These are phyloP conservation scores for Girardinus metallicus DNA, from an alignment of 2,797 vertebrate genomes.

Conservation along the genomic window DNA sequence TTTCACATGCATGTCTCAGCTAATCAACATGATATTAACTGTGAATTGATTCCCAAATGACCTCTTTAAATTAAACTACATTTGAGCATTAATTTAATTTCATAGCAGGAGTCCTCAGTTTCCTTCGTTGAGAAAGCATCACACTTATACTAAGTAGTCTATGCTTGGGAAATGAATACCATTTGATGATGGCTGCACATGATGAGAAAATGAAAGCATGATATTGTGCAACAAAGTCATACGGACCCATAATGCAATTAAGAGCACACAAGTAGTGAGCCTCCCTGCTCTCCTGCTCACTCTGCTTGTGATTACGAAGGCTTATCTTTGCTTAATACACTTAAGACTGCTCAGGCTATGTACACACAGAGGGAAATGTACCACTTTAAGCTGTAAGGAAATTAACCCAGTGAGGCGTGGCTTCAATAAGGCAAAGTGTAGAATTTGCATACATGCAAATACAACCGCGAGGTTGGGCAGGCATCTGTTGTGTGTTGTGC, in stretches of 20 bases:
- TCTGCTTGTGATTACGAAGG: constrained; percentile 24
- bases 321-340: constrained; percentile 20
- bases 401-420: constrained; percentile 61
- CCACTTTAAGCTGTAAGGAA: constrained; percentile 37
- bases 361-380: background rate
- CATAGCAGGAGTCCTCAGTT: constrained; percentile 13
- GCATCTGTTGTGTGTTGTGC: background rate
- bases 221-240: constrained; percentile 40
- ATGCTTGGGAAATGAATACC: constrained; percentile 55
- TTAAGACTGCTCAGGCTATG: background rate
- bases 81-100: constrained; percentile 54
- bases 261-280: constrained; percentile 27
- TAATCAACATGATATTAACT: constrained; percentile 51
- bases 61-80: constrained; percentile 55
- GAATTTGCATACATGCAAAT: constrained; percentile 44
- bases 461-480: background rate
- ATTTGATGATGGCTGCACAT: constrained; percentile 48
- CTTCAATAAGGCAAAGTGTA: constrained; percentile 59
- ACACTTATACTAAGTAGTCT: constrained; percentile 51
- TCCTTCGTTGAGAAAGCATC: constrained; percentile 49
- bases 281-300: background rate
- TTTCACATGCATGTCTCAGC: constrained; percentile 36
- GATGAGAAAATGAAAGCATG: constrained; percentile 49
- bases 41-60: constrained; percentile 52
- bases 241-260: constrained; percentile 61